Percentiles rank a stretch among this genome's conserved stretches.
These are phyloP conservation scores for Epinotia ramella DNA, from an alignment of 2,888 invertebrate species.

Conservation along the genomic window DNA sequence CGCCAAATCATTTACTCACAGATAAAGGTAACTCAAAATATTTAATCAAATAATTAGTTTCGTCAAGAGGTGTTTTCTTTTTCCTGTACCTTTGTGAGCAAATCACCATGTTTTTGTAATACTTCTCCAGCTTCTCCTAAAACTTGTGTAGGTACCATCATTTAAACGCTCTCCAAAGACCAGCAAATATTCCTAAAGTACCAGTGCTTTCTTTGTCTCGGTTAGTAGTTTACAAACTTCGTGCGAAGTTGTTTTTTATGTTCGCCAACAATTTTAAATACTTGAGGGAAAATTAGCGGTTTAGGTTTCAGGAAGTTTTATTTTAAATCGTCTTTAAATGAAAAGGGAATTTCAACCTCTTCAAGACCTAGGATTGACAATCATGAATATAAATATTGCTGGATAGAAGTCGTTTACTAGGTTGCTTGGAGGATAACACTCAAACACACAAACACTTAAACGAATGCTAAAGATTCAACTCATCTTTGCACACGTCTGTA, in stretches of 20 bases:
- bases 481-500: too few relatives aligned
- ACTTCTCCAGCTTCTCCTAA: not conserved
- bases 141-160: slow-evolving; percentile 8
- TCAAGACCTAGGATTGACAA: too few relatives aligned
- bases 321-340: not conserved
- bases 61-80: too few relatives aligned
- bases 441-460: too few relatives aligned
- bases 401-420: too few relatives aligned
- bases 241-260: slow-evolving; percentile 3
- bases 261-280: slow-evolving; percentile 25
- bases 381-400: too few relatives aligned
- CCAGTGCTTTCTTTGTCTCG: slow-evolving; percentile 50
- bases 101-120: not conserved
- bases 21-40: too few relatives aligned
- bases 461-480: too few relatives aligned
- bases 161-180: slow-evolving; percentile 48
- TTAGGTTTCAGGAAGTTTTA: not conserved
- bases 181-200: slow-evolving; percentile 57
- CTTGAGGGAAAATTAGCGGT: slow-evolving; percentile 13
- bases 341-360: not conserved
- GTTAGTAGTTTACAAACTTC: slow-evolving; percentile 47
- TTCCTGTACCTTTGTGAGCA: too few relatives aligned
- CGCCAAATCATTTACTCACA: too few relatives aligned
- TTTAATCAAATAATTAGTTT: too few relatives aligned
- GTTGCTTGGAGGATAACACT: too few relatives aligned